Evolutionary conservation across 2,888 invertebrate genomes (phyloP).

Genomic region (Epinotia bilunana): DNA sequence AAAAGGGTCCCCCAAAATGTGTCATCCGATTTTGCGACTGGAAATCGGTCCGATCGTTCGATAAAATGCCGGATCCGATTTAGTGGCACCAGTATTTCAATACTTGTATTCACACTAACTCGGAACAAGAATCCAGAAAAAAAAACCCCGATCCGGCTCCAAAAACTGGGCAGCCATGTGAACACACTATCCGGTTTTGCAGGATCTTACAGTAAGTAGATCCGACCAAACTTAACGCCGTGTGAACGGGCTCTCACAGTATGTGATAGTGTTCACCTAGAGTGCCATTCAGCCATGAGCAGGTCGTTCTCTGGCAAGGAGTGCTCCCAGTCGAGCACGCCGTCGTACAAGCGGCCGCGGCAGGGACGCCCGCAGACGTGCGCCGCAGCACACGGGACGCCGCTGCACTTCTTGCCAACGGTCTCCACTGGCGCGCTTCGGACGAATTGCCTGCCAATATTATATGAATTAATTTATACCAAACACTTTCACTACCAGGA

Average conservation of each 20-base stretch:
- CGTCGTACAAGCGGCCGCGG: conserved; percentile 94
- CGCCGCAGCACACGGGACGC: conserved; percentile 87
- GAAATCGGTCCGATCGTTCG: background rate
- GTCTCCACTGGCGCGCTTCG: conserved; percentile 90
- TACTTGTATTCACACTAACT: background rate
- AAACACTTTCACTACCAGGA: too few species aligned
- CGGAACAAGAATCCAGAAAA: too few species aligned
- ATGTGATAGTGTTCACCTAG: conserved; percentile 84
- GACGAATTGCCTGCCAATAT: conserved; percentile 89
- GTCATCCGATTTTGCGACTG: background rate
- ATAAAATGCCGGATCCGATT: too few species aligned
- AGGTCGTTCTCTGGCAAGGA: conserved; percentile 95
- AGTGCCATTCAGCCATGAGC: conserved; percentile 92
- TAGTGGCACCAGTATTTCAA: too few species aligned
- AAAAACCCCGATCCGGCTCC: too few species aligned
- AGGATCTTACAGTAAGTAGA: too few species aligned
- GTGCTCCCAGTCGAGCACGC: conserved; percentile 99
- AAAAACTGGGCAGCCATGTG: too few species aligned
- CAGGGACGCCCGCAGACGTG: conserved; percentile 90
- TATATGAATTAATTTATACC: background rate
- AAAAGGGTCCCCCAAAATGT: background rate
- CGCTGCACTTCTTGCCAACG: conserved; percentile 89
- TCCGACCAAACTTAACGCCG: too few species aligned
- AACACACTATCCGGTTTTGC: too few species aligned
- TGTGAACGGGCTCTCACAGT: too few species aligned